These are phyloP conservation scores for Drymodes brunneopygia DNA, from an alignment of 2,113 vertebrate species.

Conservation along the genomic window DNA sequence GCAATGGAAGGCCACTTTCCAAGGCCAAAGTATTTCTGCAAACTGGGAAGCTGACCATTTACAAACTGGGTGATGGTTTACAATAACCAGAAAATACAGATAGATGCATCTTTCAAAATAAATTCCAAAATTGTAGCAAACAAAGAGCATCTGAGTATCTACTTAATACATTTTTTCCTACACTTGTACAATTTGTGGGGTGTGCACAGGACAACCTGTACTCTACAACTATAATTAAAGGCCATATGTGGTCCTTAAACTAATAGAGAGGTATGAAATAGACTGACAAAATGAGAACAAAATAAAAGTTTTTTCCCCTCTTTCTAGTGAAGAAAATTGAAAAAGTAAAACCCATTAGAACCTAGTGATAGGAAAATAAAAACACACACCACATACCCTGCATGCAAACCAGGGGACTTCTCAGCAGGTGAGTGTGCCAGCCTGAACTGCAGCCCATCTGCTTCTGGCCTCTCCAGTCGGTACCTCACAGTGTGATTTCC, in stretches of 20 bases:
- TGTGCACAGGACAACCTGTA: not conserved
- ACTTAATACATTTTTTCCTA: not conserved
- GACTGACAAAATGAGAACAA: not conserved
- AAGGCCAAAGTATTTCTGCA: not conserved
- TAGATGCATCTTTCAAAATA: not conserved
- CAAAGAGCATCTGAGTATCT: not conserved
- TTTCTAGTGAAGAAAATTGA: not conserved
- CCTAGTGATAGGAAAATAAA: not conserved
- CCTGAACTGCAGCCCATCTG: not conserved
- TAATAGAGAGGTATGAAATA: not conserved
- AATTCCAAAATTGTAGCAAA: not conserved
- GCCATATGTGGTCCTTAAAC: not conserved
- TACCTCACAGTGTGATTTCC: accelerated
- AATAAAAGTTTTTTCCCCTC: not conserved
- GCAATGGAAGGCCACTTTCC: not conserved
- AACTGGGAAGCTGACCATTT: not conserved
- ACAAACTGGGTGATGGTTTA: not conserved
- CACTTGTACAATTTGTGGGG: not conserved
- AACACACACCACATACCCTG: not conserved
- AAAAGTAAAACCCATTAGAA: not conserved
- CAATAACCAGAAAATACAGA: not conserved
- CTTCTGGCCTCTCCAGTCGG: not conserved
- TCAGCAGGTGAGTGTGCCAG: not conserved
- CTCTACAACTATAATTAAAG: not conserved
- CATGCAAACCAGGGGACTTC: not conserved